Base-by-base conservation (phyloP, 1,140 invertebrate genomes). In the Aphis gossypii region DNA sequence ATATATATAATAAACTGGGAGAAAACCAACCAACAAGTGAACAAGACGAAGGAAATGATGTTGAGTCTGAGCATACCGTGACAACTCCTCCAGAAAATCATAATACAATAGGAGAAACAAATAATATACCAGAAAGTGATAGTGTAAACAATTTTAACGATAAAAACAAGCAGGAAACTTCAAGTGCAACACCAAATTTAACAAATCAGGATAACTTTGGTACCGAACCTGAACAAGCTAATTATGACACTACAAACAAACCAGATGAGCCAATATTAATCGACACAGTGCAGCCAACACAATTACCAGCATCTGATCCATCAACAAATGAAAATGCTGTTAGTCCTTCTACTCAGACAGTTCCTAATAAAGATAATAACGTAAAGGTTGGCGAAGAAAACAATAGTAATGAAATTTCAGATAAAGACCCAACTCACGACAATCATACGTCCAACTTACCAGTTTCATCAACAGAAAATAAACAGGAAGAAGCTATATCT, bases 271-370 rank as follows among this genome's bases (percentile, higher is more conserved):
- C 88, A 30, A 60, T 23, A 90, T 25, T 20, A 20, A 44, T n/a
- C 6, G 35, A 51, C 5, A 35, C 54, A 25, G 5, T 11, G 18
- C 23, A 54, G 56, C 38, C 54, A 14, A 54, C 21, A 0, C 92
- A 94, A 41, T 41, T 91, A 93, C 89, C 87, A 30, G 23, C 38
- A 44, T 38, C 76, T 46, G n/a, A 48, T 90, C 90, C 94, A 90
- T 38, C 83, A 60, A 56, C 48, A 48, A 93, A 91, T 88, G 93
- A 94, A 94, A 48, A 51, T 92, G 0, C 14, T 44, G 38, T 94
- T 90, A 92, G 89, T 93, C 48, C 82, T 93, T 90, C 83, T 41
- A 94, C 94, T 68, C 92, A 94, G 84, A 76, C 94, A 93, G 51
- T 90, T 87, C 48, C 92, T 3, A 90, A 94, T 38, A 83, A 93